Base-by-base conservation (phyloP, 2,113 vertebrate species). In the Diadophis punctatus region DNA sequence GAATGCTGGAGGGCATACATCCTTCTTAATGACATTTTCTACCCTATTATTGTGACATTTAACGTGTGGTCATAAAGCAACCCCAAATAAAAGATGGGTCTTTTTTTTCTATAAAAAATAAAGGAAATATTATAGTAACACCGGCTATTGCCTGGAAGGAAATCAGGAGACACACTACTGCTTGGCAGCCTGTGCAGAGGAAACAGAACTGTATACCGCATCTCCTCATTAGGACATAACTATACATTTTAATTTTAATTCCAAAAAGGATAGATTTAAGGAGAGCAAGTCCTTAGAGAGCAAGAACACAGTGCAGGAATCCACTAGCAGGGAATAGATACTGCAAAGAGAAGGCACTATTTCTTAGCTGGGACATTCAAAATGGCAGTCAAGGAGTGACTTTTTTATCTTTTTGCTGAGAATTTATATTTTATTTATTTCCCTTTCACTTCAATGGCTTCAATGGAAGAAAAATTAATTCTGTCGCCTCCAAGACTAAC, bases 41-140 rank as follows among this genome's bases (percentile, higher is more conserved):
- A 74, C 55, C 84, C 85, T 86, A 55, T 60, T 90, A 80, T n/a
- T 22, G 8, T 5, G 86, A 94, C 92, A 88, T 88, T 93, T 93
- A 91, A 93, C 52, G 56, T 53, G 3, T 3, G 85, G 60, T 39
- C 93, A 86, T 93, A 94, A 94, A 95, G 86, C 87, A 85, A 92
- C 89, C 90, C 30, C 56, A 56, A 94, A 90, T 68, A n/a, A 89
- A 89, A 53, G 90, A 91, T 8, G 16, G 56, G 27, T 34, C 27
- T 86, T 39, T 1, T 80, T 80, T 90, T 88, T 34, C 51, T 34
- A 88, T 92, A 90, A 87, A 48, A 55, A 23, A 48, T 80, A 87
- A 34, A 94, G 80, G 49, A 86, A 90, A 87, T 74, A 92, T 87
- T 93, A 92, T 60, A 27, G 22, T 39, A 92, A 92, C 60, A 84